phyloP scores from a whole-genome alignment of 1,140 invertebrate species.

The Chlorops oryzae region DNA sequence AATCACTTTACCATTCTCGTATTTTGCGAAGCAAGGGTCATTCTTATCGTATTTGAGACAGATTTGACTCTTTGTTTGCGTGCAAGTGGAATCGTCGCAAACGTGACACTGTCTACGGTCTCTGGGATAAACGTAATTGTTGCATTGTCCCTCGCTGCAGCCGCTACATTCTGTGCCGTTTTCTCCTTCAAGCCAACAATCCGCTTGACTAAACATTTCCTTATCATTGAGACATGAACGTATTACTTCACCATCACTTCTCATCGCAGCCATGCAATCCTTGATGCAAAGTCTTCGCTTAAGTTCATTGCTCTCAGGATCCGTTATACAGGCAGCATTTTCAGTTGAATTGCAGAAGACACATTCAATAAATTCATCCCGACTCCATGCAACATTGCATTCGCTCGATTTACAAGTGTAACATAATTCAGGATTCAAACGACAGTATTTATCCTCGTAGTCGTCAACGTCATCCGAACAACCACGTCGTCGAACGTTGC shows the following conservation, averaged over 20 bases:
- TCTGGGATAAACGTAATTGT: conserved; percentile 29
- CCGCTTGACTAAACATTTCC: conserved; percentile 24
- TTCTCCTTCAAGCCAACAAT: conserved; percentile 20
- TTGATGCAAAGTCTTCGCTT: conserved; percentile 24
- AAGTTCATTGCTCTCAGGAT: conserved; percentile 16
- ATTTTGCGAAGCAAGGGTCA: conserved; percentile 41
- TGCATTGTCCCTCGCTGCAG: conserved; percentile 23
- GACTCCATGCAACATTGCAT: conserved; percentile 35
- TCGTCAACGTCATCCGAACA: conserved; percentile 38
- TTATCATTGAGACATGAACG: conserved; percentile 39
- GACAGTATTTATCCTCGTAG: conserved; percentile 35
- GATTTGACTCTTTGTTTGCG: conserved; percentile 11
- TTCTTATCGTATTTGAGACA: conserved; percentile 20
- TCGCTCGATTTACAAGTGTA: conserved; percentile 40
- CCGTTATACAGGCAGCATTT: conserved; percentile 18
- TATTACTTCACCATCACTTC: conserved; percentile 16
- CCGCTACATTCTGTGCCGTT: conserved; percentile 25
- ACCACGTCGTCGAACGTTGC: conserved; percentile 29
- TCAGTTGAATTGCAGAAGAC: conserved; percentile 29
- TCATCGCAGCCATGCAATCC: conserved; percentile 32
- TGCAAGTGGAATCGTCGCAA: conserved; percentile 20
- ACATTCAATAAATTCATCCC: conserved; percentile 24
- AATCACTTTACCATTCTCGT: conserved; percentile 19
- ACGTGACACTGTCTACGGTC: conserved; percentile 33
- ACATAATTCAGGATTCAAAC: conserved; percentile 25